These are phyloP conservation scores for Heterotilapia buettikoferi DNA, from an alignment of 2,113 vertebrate species.

Conservation along the genomic window DNA sequence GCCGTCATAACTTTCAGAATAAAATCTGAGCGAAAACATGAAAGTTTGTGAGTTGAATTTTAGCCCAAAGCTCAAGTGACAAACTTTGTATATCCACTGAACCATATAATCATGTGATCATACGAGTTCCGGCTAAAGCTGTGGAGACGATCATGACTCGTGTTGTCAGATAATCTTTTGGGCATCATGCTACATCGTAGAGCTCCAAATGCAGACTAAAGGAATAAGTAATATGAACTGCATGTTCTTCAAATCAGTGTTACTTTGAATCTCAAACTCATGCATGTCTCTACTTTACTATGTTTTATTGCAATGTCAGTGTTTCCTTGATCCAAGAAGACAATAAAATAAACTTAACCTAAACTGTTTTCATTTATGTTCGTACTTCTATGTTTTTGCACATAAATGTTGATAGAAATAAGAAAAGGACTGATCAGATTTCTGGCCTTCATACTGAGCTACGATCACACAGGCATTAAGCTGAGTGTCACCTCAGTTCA, in stretches of 20 bases:
- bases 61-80: neutral
- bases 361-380: neutral
- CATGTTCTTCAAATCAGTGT: neutral
- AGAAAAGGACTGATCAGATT: neutral
- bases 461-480: neutral
- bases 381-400: neutral
- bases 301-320: neutral
- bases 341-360: neutral
- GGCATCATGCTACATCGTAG: neutral
- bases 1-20: neutral
- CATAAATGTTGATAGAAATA: neutral
- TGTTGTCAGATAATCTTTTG: neutral
- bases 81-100: neutral
- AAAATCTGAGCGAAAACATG: neutral
- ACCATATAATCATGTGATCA: neutral
- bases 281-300: neutral
- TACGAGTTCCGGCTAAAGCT: neutral
- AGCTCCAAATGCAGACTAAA: neutral
- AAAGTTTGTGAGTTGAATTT: neutral
- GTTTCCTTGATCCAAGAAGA: neutral
- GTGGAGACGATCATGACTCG: neutral
- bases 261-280: neutral
- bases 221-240: neutral
- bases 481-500: neutral
- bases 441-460: neutral